Evolutionary conservation across 2,113 vertebrate species (phyloP), one percentile per base, ranked within the genome.

Genomic region (Monopterus albus): DNA sequence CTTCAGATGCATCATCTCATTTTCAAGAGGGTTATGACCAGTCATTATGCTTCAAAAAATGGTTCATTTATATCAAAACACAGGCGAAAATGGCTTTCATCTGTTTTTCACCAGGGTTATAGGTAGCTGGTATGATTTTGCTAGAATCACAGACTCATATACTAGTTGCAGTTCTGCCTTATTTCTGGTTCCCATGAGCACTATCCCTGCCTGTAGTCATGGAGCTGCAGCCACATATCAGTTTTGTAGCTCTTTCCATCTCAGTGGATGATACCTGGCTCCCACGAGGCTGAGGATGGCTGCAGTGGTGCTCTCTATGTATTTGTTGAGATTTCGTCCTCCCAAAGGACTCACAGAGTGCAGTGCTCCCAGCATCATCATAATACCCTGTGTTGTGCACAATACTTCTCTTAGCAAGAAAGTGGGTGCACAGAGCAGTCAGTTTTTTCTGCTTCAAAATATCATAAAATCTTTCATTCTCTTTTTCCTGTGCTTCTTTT

Each of bases 331-430:
- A 83, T 81, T 68, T 68, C 3, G 0, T 74, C 58, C 61, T 89
- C 90, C 82, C 88, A 55, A 31, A 79, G 85, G 87, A 86, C 58
- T 56, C 40, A 11, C 40, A 63, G 60, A 75, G 56, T 61, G 38
- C 52, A 23, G 53, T 46, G 52, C 83, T 67, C 72, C 77, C 65
- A 60, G 42, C n/a, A 69, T 81, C 61, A 42, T 74, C 46, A 66
- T 64, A 49, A 68, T 56, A 46, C 66, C 40, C 35, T 46, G 26
- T 64, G 43, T 50, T 73, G 58, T 60, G 63, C 63, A 43, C 23
- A 70, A 28, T 17, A 13, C 26, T 36, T 83, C 58, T 59, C 65
- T 69, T 36, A 70, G 77, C 52, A 18, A 53, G 38, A 74, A 40
- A 64, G 21, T 47, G 49, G 60, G 64, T 79, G 69, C 76, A 59